Evolutionary conservation across 2,113 vertebrate genomes (phyloP).

Genomic region (Carlito syrichta): DNA sequence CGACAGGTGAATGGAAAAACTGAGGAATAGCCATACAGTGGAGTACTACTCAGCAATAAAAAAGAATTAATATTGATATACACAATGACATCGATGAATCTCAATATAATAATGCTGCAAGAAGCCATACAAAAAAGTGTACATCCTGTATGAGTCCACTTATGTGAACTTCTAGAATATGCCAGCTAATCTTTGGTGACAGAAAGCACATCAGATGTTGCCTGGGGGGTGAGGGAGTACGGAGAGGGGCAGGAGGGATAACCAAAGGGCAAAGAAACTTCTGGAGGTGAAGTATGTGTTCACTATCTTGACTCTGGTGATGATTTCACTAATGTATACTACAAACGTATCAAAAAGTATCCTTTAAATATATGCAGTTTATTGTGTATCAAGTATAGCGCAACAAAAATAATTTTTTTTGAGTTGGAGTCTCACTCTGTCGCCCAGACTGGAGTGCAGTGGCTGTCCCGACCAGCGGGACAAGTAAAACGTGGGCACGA

Average conservation of each 20-base stretch:
- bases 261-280: background rate
- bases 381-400: background rate
- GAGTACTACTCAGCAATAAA: background rate
- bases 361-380: background rate
- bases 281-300: background rate
- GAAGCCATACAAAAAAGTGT: background rate
- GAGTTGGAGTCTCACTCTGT: no score
- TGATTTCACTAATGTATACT: background rate
- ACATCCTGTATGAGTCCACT: background rate
- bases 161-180: background rate
- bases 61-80: background rate
- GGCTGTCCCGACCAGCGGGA: no score
- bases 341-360: background rate
- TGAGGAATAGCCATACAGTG: background rate
- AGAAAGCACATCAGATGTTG: background rate
- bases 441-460: no score
- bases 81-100: background rate
- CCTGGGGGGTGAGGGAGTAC: background rate
- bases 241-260: background rate
- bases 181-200: background rate
- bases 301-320: background rate
- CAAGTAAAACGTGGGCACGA: no score
- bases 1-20: background rate
- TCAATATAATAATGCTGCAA: background rate
- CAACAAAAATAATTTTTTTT: background rate